Conservation (phyloP, 2,113 vertebrate genomes). For the Tyto alba region DNA sequence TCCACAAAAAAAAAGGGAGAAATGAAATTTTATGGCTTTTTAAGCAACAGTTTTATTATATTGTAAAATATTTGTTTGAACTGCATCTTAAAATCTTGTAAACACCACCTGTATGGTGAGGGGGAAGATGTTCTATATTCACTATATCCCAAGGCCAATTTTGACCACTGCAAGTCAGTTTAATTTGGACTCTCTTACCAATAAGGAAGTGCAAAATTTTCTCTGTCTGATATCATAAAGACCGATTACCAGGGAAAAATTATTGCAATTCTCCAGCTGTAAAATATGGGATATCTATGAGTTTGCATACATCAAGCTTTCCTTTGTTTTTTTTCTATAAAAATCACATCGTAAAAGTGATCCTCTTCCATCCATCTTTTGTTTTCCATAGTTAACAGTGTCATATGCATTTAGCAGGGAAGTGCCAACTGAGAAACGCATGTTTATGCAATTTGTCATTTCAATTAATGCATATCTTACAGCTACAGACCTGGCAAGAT, state of each 20-base stretch:
- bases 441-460: background rate
- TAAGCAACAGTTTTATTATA: background rate
- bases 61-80: background rate
- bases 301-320: background rate
- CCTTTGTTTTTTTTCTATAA: background rate
- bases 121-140: background rate
- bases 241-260: background rate
- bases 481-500: background rate
- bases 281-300: background rate
- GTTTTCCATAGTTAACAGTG: background rate
- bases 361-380: background rate
- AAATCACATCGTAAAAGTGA: background rate
- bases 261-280: background rate
- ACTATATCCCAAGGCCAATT: background rate
- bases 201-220: background rate
- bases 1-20: background rate
- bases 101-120: background rate
- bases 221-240: background rate
- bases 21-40: background rate
- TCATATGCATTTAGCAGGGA: background rate
- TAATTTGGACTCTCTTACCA: background rate
- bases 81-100: background rate
- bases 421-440: background rate
- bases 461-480: background rate
- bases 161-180: background rate